Percentiles rank a stretch among this genome's conserved stretches.
Conservation (phyloP, 2,888 invertebrate genomes). For the Drosophila recens region DNA sequence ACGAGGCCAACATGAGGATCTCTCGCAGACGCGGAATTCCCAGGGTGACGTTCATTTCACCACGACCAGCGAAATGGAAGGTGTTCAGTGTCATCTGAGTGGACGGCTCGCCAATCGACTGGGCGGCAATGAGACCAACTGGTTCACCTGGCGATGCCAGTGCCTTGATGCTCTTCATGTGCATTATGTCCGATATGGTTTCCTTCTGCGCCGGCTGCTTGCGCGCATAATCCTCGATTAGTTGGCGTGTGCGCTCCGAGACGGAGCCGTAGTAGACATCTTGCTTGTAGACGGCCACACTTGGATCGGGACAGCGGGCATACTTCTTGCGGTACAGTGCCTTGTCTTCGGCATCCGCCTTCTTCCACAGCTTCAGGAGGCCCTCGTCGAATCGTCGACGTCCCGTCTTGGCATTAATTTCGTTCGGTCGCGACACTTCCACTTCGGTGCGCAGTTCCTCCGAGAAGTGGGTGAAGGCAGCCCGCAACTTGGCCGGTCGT, state of each 20-base stretch:
- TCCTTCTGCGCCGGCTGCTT: constrained; percentile 85
- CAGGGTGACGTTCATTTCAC: constrained; percentile 99
- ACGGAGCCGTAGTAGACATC: constrained; percentile 93
- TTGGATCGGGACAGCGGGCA: constrained; percentile 90
- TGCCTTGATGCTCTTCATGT: constrained; percentile 91
- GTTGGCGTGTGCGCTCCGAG: constrained; percentile 91
- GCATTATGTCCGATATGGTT: constrained; percentile 89
- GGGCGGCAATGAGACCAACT: constrained; percentile 95
- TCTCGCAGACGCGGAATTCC: constrained; percentile 99
- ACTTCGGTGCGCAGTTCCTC: constrained; percentile 86
- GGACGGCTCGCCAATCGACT: constrained; percentile 99
- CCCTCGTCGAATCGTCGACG: constrained; percentile 88
- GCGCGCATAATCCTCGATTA: constrained; percentile 88
- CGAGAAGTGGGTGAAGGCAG: constrained; percentile 88
- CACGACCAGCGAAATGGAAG: constrained; percentile 99
- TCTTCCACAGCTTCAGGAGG: constrained; percentile 89
- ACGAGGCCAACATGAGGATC: constrained; percentile 97
- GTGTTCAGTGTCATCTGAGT: constrained; percentile 99
- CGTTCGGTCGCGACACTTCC: constrained; percentile 85
- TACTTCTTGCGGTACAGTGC: constrained; percentile 85
- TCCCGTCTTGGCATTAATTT: constrained; percentile 86
- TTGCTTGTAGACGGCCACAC: constrained; percentile 89
- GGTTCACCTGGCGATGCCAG: constrained; percentile 97
- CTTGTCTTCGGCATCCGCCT: constrained; percentile 87
- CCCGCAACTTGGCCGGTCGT: constrained; percentile 84